A percentile compares a stretch with the other conserved stretches of the same genome.
Evolutionary conservation across 2,888 invertebrate species (phyloP).

Genomic region (Nymphalis c-album): DNA sequence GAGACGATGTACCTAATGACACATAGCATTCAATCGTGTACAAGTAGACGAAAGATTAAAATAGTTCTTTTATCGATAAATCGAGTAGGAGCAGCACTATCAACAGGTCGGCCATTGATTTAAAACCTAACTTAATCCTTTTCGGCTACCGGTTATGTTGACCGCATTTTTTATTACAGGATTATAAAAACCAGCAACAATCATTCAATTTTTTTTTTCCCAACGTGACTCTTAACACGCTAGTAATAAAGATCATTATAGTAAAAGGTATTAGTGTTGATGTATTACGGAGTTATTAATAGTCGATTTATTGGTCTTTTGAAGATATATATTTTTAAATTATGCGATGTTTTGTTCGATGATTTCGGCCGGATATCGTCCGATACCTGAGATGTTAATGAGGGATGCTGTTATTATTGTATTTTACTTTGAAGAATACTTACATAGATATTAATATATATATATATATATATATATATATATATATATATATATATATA

Average conservation of each 20-base stretch:
- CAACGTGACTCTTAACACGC: constrained; percentile 29
- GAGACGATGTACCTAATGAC: too few relatives aligned
- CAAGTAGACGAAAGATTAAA: background rate
- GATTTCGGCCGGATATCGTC: constrained; percentile 44
- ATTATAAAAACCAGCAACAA: constrained; percentile 48
- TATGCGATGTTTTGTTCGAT: constrained; percentile 29
- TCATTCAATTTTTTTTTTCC: constrained; percentile 29
- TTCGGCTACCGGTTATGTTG: constrained; percentile 73
- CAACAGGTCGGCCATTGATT: constrained; percentile 61
- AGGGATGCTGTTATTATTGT: constrained; percentile 27
- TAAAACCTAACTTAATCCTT: constrained; percentile 70
- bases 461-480: too few relatives aligned
- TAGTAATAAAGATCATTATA: constrained; percentile 36
- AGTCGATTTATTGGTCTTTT: constrained; percentile 64
- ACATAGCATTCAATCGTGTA: background rate
- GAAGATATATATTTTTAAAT: constrained; percentile 32
- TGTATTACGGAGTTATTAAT: constrained; percentile 58
- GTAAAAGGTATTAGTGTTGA: constrained; percentile 25
- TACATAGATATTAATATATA: too few relatives aligned
- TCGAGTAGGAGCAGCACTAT: constrained; percentile 43
- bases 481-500: too few relatives aligned
- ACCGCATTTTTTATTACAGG: constrained; percentile 60
- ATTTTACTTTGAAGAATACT: background rate
- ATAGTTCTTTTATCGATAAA: constrained; percentile 27
- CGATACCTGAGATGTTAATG: constrained; percentile 40